Conservation (phyloP, 1,140 invertebrate genomes). For the Lucilia cuprina region DNA sequence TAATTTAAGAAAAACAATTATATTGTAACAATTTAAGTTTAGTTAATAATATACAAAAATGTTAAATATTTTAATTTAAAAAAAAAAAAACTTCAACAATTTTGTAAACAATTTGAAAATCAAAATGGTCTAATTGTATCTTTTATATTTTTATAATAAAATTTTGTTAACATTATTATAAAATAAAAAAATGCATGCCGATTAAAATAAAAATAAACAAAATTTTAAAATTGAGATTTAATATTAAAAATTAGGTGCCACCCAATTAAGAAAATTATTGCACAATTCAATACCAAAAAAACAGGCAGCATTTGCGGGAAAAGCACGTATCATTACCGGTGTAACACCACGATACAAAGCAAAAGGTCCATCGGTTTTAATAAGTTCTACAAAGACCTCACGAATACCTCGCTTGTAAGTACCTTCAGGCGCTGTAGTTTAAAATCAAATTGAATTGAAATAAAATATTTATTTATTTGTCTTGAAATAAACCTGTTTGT, state of each 20-base stretch:
- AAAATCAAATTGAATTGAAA: neutral
- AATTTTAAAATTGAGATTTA: neutral
- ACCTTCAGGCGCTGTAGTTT: slow-evolving; percentile 82
- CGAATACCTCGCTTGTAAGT: slow-evolving; percentile 86
- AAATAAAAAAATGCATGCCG: slow-evolving; percentile 32
- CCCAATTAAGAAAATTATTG: slow-evolving; percentile 20
- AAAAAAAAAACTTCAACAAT: neutral
- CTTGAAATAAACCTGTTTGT: slow-evolving; percentile 80
- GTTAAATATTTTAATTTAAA: neutral
- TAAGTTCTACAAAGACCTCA: slow-evolving; percentile 81
- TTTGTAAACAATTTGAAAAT: slow-evolving; percentile 30
- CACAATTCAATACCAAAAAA: slow-evolving; percentile 71
- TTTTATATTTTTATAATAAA: slow-evolving; percentile 17
- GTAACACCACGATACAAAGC: slow-evolving; percentile 84
- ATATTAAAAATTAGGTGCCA: slow-evolving; percentile 34
- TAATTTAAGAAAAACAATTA: neutral
- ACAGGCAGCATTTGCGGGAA: slow-evolving; percentile 94
- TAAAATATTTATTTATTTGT: neutral
- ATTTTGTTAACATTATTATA: slow-evolving; percentile 27
- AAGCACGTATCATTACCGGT: slow-evolving; percentile 88
- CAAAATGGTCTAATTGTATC: neutral
- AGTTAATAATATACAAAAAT: slow-evolving; percentile 7
- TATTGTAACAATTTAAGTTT: slow-evolving; percentile 21
- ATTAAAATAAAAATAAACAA: slow-evolving; percentile 23
- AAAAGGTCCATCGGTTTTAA: slow-evolving; percentile 80